phyloP scores from a whole-genome alignment of 2,797 vertebrate species.

The Molossus molossus region DNA sequence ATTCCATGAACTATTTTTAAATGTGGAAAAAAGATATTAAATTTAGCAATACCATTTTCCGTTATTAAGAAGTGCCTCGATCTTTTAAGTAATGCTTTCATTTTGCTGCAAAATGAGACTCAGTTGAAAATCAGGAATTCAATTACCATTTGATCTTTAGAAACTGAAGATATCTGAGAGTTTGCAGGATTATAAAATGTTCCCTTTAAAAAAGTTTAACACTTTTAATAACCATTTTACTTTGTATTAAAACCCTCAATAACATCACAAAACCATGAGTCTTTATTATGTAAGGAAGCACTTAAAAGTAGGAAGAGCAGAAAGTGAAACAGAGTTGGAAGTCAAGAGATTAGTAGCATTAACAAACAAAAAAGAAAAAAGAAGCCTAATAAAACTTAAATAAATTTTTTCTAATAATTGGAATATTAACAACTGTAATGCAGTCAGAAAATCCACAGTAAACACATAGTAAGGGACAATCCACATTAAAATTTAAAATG shows the following conservation, averaged over 20 bases:
- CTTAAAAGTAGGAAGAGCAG: constrained; percentile 8
- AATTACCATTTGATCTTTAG: constrained; percentile 55
- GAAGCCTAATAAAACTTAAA: background rate
- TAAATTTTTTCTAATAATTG: constrained; percentile 5
- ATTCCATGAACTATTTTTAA: constrained; percentile 50
- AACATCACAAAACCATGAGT: constrained; percentile 44
- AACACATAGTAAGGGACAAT: background rate
- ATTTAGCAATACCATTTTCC: constrained; percentile 30
- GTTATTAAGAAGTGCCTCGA: constrained; percentile 36
- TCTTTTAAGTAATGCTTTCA: constrained; percentile 51
- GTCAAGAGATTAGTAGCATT: background rate
- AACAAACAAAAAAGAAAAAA: background rate
- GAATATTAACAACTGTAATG: background rate
- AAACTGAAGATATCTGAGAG: constrained; percentile 49
- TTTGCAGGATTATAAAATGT: background rate
- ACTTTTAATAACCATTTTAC: constrained; percentile 42
- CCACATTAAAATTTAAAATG: constrained; percentile 13
- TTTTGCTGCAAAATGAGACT: constrained; percentile 49
- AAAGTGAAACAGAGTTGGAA: constrained; percentile 23
- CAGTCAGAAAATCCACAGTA: background rate
- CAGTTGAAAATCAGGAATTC: background rate
- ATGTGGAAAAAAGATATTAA: constrained; percentile 35
- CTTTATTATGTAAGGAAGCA: background rate
- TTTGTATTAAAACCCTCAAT: constrained; percentile 55
- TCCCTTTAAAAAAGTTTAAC: background rate